A percentile compares a stretch with the other conserved stretches of the same genome.
phyloP scores from a whole-genome alignment of 2,797 vertebrate genomes.

The Coranthus polyacanthus region DNA sequence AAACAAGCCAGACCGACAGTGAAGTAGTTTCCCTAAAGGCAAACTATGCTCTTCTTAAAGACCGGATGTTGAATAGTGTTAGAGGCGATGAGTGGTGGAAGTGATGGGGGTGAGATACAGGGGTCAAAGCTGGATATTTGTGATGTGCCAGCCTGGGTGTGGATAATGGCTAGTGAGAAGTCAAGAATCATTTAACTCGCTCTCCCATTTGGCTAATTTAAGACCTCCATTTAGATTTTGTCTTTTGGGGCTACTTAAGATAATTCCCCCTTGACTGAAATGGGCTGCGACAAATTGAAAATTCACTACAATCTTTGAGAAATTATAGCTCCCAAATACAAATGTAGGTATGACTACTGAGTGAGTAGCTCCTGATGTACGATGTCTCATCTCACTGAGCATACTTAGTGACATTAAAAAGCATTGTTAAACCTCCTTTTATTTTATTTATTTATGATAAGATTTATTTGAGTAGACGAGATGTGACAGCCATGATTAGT shows the following conservation, averaged over 20 bases:
- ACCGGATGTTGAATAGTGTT: constrained; percentile 26
- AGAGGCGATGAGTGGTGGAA: constrained; percentile 33
- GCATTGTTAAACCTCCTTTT: neutral
- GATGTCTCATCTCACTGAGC: neutral
- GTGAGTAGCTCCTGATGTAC: constrained; percentile 2
- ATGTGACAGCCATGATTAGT: constrained; percentile 3
- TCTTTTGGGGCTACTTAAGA: constrained; percentile 77
- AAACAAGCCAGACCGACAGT: constrained; percentile 2
- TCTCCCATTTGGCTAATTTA: constrained; percentile 65
- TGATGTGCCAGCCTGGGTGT: constrained; percentile 48
- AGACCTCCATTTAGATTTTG: constrained; percentile 73
- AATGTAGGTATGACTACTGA: neutral
- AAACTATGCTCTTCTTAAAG: constrained; percentile 33
- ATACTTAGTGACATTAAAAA: too few relatives aligned
- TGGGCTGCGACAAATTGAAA: constrained; percentile 70
- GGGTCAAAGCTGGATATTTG: constrained; percentile 73
- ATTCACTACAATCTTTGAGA: constrained; percentile 67
- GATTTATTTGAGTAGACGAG: constrained; percentile 1
- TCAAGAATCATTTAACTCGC: constrained; percentile 75
- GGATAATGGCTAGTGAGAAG: constrained; percentile 65
- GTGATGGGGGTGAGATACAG: constrained; percentile 47
- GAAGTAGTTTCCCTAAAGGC: constrained; percentile 12
- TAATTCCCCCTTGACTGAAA: constrained; percentile 76
- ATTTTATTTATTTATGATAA: neutral
- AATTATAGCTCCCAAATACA: constrained; percentile 37